Evolutionary conservation across 2,888 invertebrate species (phyloP).

Genomic region (Orgyia antiqua): DNA sequence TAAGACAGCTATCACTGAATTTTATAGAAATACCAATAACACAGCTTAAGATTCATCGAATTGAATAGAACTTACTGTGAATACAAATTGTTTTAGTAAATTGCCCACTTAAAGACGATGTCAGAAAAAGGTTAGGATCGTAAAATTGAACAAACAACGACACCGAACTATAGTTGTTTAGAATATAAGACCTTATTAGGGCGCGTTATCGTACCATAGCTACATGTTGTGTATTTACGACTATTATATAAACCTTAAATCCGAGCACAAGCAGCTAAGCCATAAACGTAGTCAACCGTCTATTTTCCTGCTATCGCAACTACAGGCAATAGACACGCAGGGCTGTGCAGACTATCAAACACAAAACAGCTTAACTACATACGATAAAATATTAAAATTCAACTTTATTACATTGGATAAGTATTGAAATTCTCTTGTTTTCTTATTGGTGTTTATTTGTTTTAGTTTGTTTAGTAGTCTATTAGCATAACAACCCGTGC

Average conservation of each 20-base stretch:
- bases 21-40: no score
- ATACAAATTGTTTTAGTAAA: slow-evolving; percentile 9
- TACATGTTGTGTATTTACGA: slow-evolving; percentile 60
- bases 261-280: slow-evolving; percentile 61
- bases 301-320: slow-evolving; percentile 72
- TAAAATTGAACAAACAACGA: slow-evolving; percentile 38
- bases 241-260: slow-evolving; percentile 61
- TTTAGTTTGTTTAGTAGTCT: slow-evolving; percentile 31
- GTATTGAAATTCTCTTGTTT: slow-evolving; percentile 18
- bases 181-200: slow-evolving; percentile 63
- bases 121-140: slow-evolving; percentile 26
- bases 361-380: slow-evolving; percentile 23
- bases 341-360: slow-evolving; percentile 26
- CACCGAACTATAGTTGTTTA: slow-evolving; percentile 44
- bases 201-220: slow-evolving; percentile 51
- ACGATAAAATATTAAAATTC: slow-evolving; percentile 3
- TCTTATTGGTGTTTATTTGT: slow-evolving; percentile 9
- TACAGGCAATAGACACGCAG: slow-evolving; percentile 66
- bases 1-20: no score
- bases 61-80: neutral
- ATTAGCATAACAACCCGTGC: slow-evolving; percentile 74
- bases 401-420: slow-evolving; percentile 6
- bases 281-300: slow-evolving; percentile 76
- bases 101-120: slow-evolving; percentile 17
- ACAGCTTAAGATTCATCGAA: no score